These are phyloP conservation scores for Elegia similella DNA, from an alignment of 2,888 invertebrate species.

Conservation along the genomic window DNA sequence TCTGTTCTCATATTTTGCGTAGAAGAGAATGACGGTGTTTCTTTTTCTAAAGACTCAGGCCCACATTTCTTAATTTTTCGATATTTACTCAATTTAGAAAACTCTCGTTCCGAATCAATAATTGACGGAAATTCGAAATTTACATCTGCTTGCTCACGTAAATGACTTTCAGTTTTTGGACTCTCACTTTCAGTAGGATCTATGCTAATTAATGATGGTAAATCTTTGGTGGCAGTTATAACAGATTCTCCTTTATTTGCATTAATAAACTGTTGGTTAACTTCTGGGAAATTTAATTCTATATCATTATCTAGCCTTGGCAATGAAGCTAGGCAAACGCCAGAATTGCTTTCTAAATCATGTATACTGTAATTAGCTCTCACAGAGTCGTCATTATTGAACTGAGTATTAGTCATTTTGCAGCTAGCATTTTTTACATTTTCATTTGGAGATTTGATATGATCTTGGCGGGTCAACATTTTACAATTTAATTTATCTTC, in stretches of 20 bases:
- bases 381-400: slow-evolving; percentile 39
- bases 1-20: slow-evolving; percentile 55
- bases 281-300: slow-evolving; percentile 74
- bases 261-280: slow-evolving; percentile 76
- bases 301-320: slow-evolving; percentile 74
- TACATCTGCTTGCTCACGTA: slow-evolving; percentile 24
- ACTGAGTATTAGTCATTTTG: slow-evolving; percentile 63
- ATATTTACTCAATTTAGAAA: slow-evolving; percentile 65
- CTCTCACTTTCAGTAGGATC: slow-evolving; percentile 31
- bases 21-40: slow-evolving; percentile 22
- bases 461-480: slow-evolving; percentile 39
- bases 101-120: slow-evolving; percentile 48
- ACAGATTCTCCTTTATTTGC: slow-evolving; percentile 62
- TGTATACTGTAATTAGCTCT: slow-evolving; percentile 61
- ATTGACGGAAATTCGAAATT: slow-evolving; percentile 31
- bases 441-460: slow-evolving; percentile 32
- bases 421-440: slow-evolving; percentile 53
- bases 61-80: slow-evolving; percentile 52
- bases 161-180: slow-evolving; percentile 23
- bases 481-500: slow-evolving; percentile 41
- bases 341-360: slow-evolving; percentile 69
- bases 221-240: slow-evolving; percentile 37
- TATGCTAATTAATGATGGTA: slow-evolving; percentile 39
- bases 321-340: slow-evolving; percentile 68
- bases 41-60: slow-evolving; percentile 31